Evolutionary conservation across 2,797 vertebrate species (phyloP).

Genomic region (Peromyscus melanophrys): DNA sequence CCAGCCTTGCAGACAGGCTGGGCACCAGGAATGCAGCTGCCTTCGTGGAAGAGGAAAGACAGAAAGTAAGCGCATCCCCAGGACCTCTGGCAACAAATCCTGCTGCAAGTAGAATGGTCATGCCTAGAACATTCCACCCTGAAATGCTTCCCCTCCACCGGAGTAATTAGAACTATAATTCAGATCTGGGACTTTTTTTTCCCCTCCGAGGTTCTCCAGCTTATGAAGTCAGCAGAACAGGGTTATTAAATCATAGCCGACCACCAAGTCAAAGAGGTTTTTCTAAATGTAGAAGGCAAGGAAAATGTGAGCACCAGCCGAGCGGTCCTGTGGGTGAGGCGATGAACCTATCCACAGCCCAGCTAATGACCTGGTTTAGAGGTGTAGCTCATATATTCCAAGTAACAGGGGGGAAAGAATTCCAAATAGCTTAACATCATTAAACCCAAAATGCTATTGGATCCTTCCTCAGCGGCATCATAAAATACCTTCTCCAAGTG

Average conservation of each 20-base stretch:
- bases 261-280: slow-evolving; percentile 72
- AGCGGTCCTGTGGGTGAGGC: slow-evolving; percentile 70
- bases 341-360: slow-evolving; percentile 75
- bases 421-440: slow-evolving; percentile 88
- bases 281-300: slow-evolving; percentile 76
- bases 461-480: slow-evolving; percentile 83
- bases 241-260: slow-evolving; percentile 84
- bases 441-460: slow-evolving; percentile 82
- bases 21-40: background rate
- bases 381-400: slow-evolving; percentile 78
- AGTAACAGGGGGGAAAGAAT: slow-evolving; percentile 84
- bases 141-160: slow-evolving; percentile 45
- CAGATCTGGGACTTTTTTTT: slow-evolving; percentile 80
- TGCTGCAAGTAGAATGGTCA: background rate
- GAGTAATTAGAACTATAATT: slow-evolving; percentile 79
- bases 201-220: slow-evolving; percentile 72
- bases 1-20: background rate
- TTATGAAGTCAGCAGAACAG: slow-evolving; percentile 82
- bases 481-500: slow-evolving; percentile 85
- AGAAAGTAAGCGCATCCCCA: background rate
- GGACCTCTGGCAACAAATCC: slow-evolving; percentile 61
- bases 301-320: slow-evolving; percentile 72
- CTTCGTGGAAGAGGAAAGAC: background rate
- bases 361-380: slow-evolving; percentile 86
- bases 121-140: slow-evolving; percentile 45